Evolutionary conservation across 1,140 invertebrate genomes (phyloP).

Genomic region (Oreohelix idahoensis): DNA sequence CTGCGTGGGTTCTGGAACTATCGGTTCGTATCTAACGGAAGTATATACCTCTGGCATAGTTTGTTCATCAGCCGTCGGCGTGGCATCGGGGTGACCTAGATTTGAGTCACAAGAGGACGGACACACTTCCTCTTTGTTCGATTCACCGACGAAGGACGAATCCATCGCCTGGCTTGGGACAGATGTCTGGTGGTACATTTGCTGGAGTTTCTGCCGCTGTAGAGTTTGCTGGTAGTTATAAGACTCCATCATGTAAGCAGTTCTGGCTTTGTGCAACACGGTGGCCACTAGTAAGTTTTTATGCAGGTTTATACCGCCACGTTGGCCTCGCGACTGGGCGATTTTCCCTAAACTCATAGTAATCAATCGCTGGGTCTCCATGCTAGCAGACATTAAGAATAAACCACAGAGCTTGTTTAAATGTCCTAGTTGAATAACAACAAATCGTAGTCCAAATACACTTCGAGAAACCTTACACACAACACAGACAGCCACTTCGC

Average conservation of each 20-base stretch:
- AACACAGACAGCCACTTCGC: neutral
- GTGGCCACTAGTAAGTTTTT: slow-evolving; percentile 81
- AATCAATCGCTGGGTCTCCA: slow-evolving; percentile 79
- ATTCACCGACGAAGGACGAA: neutral
- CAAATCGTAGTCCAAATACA: neutral
- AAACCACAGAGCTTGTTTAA: neutral
- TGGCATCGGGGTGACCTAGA: slow-evolving; percentile 33
- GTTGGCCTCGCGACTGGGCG: slow-evolving; percentile 77
- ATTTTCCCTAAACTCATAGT: slow-evolving; percentile 82
- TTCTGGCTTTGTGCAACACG: slow-evolving; percentile 80
- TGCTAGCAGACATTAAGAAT: slow-evolving; percentile 72
- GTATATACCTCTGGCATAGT: slow-evolving; percentile 19
- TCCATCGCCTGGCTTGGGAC: neutral
- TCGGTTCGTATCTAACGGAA: slow-evolving; percentile 5
- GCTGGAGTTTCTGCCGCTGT: slow-evolving; percentile 42
- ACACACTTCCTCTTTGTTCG: slow-evolving; percentile 14
- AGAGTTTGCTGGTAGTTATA: slow-evolving; percentile 64
- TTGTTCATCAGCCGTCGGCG: slow-evolving; percentile 23
- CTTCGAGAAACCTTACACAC: neutral
- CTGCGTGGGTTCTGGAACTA: neutral
- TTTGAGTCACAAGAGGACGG: slow-evolving; percentile 25
- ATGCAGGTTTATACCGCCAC: slow-evolving; percentile 80
- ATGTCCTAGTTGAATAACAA: too few species aligned
- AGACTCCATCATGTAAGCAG: slow-evolving; percentile 80
- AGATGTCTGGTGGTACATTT: neutral